Evolutionary conservation across 2,888 invertebrate genomes (phyloP).

Genomic region (Adelognathus sp.): DNA sequence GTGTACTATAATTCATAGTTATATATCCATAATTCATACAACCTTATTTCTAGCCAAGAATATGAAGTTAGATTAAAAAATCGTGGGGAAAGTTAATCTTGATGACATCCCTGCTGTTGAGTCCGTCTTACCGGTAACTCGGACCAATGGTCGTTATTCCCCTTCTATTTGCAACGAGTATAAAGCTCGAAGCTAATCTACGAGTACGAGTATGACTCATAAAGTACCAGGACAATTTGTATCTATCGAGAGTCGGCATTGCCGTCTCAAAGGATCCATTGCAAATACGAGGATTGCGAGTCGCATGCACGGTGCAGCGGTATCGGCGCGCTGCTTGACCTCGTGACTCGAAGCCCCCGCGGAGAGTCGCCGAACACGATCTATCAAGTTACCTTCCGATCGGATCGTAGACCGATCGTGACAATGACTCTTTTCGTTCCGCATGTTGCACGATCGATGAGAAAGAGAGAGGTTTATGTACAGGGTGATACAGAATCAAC

Average conservation of each 20-base stretch:
- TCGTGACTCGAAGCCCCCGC: constrained; percentile 33
- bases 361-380: constrained; percentile 42
- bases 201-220: background rate
- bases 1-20: too few species aligned
- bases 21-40: too few species aligned
- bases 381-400: constrained; percentile 35
- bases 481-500: too few species aligned
- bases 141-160: too few species aligned
- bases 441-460: constrained; percentile 49
- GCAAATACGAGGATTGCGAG: constrained; percentile 14
- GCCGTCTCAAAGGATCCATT: constrained; percentile 34
- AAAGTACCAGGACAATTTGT: background rate
- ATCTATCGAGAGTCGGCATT: constrained; percentile 4
- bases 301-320: constrained; percentile 19
- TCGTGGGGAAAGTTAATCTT: too few species aligned
- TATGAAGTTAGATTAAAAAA: too few species aligned
- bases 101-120: too few species aligned
- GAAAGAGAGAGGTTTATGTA: too few species aligned
- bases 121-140: too few species aligned
- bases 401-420: constrained; percentile 47
- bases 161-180: too few species aligned
- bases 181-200: background rate
- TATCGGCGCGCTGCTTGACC: constrained; percentile 25
- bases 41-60: too few species aligned
- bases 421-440: constrained; percentile 53